These are phyloP conservation scores for Eudyptes chrysolophus DNA, from an alignment of 2,113 vertebrate genomes.

Conservation along the genomic window DNA sequence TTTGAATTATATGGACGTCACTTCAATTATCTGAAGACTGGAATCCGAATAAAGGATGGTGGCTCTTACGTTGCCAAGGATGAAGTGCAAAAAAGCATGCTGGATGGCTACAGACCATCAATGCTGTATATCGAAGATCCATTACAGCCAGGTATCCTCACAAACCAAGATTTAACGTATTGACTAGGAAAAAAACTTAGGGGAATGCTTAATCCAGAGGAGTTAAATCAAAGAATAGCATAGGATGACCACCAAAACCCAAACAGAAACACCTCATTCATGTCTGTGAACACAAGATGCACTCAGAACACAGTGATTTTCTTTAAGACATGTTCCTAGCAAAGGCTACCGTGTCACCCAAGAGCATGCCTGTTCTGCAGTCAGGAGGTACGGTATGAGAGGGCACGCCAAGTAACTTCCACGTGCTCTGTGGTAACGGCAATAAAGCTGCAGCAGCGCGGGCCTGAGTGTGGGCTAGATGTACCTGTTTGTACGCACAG, in stretches of 20 bases:
- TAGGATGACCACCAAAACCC: not conserved
- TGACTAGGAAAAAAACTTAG: not conserved
- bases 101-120: slow-evolving; percentile 95
- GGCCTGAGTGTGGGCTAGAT: not conserved
- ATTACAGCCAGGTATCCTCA: slow-evolving; percentile 87
- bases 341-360: not conserved
- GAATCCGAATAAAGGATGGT: slow-evolving; percentile 97
- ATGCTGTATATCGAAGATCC: slow-evolving; percentile 99
- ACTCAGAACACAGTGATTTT: not conserved
- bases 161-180: not conserved
- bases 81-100: slow-evolving; percentile 95
- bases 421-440: not conserved
- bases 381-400: not conserved
- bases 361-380: not conserved
- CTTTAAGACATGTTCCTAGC: not conserved
- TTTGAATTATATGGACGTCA: slow-evolving; percentile 97
- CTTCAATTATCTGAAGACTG: slow-evolving; percentile 99
- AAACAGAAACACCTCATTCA: not conserved
- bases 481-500: rapidly evolving
- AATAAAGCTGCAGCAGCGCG: rapidly evolving
- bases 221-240: not conserved
- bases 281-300: not conserved
- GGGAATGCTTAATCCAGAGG: not conserved
- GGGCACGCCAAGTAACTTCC: too few species aligned
- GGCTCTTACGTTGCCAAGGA: slow-evolving; percentile 98